These are phyloP conservation scores for Lycorma delicatula DNA, from an alignment of 1,140 invertebrate species.

Conservation along the genomic window DNA sequence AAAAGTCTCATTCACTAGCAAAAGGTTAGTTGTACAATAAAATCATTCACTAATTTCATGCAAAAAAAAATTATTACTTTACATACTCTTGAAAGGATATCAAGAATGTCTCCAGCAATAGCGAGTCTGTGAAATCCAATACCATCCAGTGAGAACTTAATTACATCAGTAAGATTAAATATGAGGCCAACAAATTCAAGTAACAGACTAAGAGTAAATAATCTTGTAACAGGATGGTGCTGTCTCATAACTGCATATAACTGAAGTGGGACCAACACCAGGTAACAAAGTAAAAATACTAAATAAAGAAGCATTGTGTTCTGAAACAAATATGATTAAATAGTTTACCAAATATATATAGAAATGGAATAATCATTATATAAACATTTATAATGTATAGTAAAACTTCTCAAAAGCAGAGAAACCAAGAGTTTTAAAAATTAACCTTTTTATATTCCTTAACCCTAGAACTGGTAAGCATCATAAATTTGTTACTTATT, in stretches of 20 bases:
- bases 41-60: slow-evolving; percentile 8
- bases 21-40: slow-evolving; percentile 9
- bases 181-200: slow-evolving; percentile 78
- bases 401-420: too few relatives aligned
- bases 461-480: too few relatives aligned
- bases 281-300: slow-evolving; percentile 79
- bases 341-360: too few relatives aligned
- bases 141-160: slow-evolving; percentile 85
- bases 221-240: slow-evolving; percentile 80
- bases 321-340: too few relatives aligned
- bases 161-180: slow-evolving; percentile 78
- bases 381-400: too few relatives aligned
- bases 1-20: neutral
- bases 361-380: too few relatives aligned
- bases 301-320: slow-evolving; percentile 89
- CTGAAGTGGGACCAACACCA: slow-evolving; percentile 79
- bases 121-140: slow-evolving; percentile 69
- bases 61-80: neutral
- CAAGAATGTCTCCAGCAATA: slow-evolving; percentile 82
- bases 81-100: slow-evolving; percentile 78
- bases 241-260: slow-evolving; percentile 79
- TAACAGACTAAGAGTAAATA: slow-evolving; percentile 79
- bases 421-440: too few relatives aligned
- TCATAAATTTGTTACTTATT: too few relatives aligned
- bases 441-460: too few relatives aligned